A percentile compares a stretch with the other conserved stretches of the same genome.
Conservation (phyloP, 2,888 invertebrate species). For the Sipha maydis region DNA sequence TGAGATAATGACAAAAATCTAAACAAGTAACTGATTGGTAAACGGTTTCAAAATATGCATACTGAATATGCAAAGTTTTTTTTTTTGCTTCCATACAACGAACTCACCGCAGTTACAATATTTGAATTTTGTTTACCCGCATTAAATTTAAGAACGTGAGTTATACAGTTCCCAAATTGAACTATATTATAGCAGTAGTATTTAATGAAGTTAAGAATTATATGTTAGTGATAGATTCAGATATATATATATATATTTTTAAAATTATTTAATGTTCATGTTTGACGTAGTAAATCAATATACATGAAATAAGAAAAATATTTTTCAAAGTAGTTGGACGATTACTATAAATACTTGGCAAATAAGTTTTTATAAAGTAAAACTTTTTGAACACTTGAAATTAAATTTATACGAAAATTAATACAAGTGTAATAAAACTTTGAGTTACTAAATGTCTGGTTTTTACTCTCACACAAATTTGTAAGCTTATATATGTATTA, state of each 20-base stretch:
- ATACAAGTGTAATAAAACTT: background rate
- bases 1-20: background rate
- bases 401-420: background rate
- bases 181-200: background rate
- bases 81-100: background rate
- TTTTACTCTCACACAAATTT: background rate
- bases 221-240: background rate
- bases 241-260: background rate
- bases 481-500: background rate
- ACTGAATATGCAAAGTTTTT: background rate
- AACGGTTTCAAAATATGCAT: background rate
- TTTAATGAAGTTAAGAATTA: background rate
- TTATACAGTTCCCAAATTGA: background rate
- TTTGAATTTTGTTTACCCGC: background rate
- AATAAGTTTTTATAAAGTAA: background rate
- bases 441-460: background rate
- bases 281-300: background rate
- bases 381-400: slow-evolving; percentile 2
- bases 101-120: background rate
- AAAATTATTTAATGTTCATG: background rate
- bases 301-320: background rate
- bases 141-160: background rate
- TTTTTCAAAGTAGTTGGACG: background rate
- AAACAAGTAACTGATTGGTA: background rate
- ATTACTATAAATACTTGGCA: background rate